Evolutionary conservation across 2,113 vertebrate genomes (phyloP).

Genomic region (Zosterops lateralis): DNA sequence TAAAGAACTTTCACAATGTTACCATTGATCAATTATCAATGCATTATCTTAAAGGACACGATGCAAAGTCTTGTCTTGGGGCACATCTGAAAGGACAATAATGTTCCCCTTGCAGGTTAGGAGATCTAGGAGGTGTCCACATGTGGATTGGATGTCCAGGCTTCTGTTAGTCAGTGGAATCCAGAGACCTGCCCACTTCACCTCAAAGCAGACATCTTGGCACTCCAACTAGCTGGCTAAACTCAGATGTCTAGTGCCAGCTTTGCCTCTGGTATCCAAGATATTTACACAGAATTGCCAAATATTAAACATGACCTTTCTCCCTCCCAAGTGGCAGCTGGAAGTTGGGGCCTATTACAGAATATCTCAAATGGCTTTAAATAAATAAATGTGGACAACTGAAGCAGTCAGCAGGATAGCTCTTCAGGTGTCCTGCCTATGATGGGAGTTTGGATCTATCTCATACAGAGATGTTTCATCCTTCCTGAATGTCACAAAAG

Average conservation of each 20-base stretch:
- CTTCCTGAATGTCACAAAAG: not conserved
- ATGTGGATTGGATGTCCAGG: not conserved
- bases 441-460: not conserved
- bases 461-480: not conserved
- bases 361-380: not conserved
- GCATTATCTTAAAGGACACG: not conserved
- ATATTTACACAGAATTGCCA: not conserved
- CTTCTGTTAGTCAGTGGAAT: not conserved
- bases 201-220: not conserved
- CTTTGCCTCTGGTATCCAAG: not conserved
- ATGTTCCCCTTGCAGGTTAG: not conserved
- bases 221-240: not conserved
- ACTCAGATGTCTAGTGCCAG: not conserved
- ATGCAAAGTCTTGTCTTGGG: not conserved
- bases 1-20: not conserved
- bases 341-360: not conserved
- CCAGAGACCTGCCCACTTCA: not conserved
- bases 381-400: not conserved
- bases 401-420: not conserved
- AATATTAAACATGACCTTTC: conserved; percentile 1
- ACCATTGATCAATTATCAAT: not conserved
- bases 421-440: not conserved
- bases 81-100: not conserved
- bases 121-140: not conserved
- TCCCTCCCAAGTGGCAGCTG: not conserved